A percentile compares a stretch with the other conserved stretches of the same genome.
These are phyloP conservation scores for Xylota sylvarum DNA, from an alignment of 2,888 invertebrate species.

Conservation along the genomic window DNA sequence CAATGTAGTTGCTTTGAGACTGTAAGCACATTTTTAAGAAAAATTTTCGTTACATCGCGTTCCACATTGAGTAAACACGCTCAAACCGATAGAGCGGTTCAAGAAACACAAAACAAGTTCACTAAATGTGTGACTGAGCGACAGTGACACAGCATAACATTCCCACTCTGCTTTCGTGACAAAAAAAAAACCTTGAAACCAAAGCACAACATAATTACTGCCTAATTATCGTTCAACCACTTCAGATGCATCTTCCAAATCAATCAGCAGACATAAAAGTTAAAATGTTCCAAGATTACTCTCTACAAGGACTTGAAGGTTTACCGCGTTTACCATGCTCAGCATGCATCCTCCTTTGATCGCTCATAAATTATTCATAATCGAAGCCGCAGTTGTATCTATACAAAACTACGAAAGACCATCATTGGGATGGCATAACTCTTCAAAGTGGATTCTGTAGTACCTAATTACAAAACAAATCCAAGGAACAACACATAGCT, in stretches of 20 bases:
- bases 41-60: no score
- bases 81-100: no score
- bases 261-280: slow-evolving; percentile 31
- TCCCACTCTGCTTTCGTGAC: not conserved
- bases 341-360: slow-evolving; percentile 43
- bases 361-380: slow-evolving; percentile 74
- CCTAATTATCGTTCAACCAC: slow-evolving; percentile 22
- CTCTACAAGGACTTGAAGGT: slow-evolving; percentile 48
- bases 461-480: slow-evolving; percentile 73
- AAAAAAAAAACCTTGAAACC: no score
- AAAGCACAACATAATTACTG: slow-evolving; percentile 4
- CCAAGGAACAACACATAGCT: slow-evolving; percentile 30
- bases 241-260: slow-evolving; percentile 21
- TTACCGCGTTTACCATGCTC: slow-evolving; percentile 44
- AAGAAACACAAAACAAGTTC: no score
- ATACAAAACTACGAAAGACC: slow-evolving; percentile 18
- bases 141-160: no score
- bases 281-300: slow-evolving; percentile 41
- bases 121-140: no score
- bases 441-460: slow-evolving; percentile 63
- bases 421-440: slow-evolving; percentile 38
- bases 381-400: slow-evolving; percentile 38
- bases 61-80: no score
- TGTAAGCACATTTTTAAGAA: no score
- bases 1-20: no score